phyloP scores from a whole-genome alignment of 2,113 vertebrate species.

The Plecotus auritus region DNA sequence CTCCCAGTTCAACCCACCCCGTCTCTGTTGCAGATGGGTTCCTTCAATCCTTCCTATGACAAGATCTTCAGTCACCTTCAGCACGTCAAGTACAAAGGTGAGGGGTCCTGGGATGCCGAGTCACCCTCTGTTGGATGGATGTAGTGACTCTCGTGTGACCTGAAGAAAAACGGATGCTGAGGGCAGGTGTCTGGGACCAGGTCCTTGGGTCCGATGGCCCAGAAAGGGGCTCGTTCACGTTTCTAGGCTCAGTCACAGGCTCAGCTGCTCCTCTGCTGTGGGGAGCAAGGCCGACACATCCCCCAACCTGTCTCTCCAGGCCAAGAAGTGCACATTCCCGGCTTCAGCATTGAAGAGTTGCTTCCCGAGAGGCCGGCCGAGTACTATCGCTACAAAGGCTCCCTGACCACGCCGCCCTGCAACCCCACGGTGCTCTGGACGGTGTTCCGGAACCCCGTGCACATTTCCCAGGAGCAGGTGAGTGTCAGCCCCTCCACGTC shows the following conservation, averaged over 20 bases:
- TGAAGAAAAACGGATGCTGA: not conserved
- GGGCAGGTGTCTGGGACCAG: not conserved
- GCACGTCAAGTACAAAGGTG: conserved; percentile 90
- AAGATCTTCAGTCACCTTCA: conserved; percentile 88
- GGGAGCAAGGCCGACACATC: not conserved
- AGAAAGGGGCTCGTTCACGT: not conserved
- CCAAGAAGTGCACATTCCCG: conserved; percentile 84
- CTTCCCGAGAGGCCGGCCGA: conserved; percentile 87
- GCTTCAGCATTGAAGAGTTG: conserved; percentile 87
- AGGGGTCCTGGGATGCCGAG: conserved; percentile 36
- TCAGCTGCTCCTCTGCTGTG: not conserved
- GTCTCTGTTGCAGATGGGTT: conserved; percentile 84
- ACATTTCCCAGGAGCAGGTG: conserved; percentile 91
- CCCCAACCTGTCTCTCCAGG: conserved; percentile 75
- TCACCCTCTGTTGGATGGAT: not conserved
- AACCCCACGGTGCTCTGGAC: conserved; percentile 95
- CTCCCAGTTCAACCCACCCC: not conserved
- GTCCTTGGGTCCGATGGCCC: not conserved
- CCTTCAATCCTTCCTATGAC: conserved; percentile 89
- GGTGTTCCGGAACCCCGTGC: conserved; percentile 87
- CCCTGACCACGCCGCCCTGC: conserved; percentile 96
- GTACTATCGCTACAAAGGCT: conserved; percentile 94
- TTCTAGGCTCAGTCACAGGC: not conserved
- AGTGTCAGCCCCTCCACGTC: not conserved
- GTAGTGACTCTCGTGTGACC: not conserved